phyloP scores from a whole-genome alignment of 1,140 invertebrate genomes.

The Amyelois transitella region DNA sequence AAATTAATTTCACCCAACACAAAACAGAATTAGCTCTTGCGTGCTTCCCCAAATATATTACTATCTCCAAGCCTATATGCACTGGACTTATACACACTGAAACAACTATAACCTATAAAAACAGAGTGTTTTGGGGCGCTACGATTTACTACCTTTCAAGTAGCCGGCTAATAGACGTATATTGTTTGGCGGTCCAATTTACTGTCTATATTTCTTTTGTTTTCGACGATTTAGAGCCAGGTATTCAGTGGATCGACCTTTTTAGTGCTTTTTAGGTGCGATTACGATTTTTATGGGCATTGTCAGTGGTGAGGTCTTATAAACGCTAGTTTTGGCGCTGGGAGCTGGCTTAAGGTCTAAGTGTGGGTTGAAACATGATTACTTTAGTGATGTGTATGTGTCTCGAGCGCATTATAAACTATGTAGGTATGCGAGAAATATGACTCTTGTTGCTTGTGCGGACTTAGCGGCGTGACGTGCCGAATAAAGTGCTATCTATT shows the following conservation, averaged over 20 bases:
- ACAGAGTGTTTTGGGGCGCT: slow-evolving; percentile 44
- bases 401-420: too few species aligned
- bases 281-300: slow-evolving; percentile 18
- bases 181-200: slow-evolving; percentile 58
- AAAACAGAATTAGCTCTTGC: too few species aligned
- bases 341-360: too few species aligned
- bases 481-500: too few species aligned
- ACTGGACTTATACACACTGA: slow-evolving; percentile 15
- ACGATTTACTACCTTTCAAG: slow-evolving; percentile 58
- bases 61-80: slow-evolving; percentile 3
- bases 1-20: too few species aligned
- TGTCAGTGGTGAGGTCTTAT: neutral
- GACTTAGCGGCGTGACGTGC: too few species aligned
- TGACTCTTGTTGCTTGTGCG: too few species aligned
- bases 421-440: too few species aligned
- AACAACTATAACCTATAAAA: slow-evolving; percentile 37
- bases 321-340: neutral
- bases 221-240: slow-evolving; percentile 49
- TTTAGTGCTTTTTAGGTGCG: slow-evolving; percentile 36
- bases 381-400: too few species aligned
- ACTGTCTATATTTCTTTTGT: slow-evolving; percentile 60
- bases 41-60: too few species aligned
- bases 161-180: slow-evolving; percentile 62
- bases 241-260: slow-evolving; percentile 23
- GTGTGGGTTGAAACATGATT: too few species aligned